Percentiles rank a stretch among this genome's conserved stretches.
Evolutionary conservation across 2,888 invertebrate species (phyloP).

Genomic region (Leucophenga montana): DNA sequence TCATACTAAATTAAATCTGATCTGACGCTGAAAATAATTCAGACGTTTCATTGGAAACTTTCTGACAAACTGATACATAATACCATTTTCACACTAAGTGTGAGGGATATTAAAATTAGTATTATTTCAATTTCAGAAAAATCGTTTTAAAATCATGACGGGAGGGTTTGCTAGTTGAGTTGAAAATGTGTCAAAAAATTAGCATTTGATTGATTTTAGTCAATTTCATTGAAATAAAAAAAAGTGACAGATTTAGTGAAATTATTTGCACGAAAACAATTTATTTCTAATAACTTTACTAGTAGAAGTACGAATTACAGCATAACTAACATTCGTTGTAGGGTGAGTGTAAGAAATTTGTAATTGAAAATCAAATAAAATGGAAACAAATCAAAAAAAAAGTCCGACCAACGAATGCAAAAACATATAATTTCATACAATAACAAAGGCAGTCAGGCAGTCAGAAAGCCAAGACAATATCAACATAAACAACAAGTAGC

Average conservation of each 20-base stretch:
- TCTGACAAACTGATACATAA: too few relatives aligned
- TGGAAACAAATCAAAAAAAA: conserved; percentile 16
- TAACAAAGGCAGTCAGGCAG: conserved; percentile 7
- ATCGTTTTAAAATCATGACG: too few relatives aligned
- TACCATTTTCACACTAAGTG: too few relatives aligned
- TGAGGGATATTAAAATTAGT: too few relatives aligned
- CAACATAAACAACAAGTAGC: conserved; percentile 2
- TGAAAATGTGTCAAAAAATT: neutral
- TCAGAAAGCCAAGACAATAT: conserved; percentile 13
- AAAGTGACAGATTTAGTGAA: neutral
- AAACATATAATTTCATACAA: conserved; percentile 25
- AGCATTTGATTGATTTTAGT: neutral
- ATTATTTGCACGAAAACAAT: conserved; percentile 5
- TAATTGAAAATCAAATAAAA: neutral
- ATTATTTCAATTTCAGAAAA: too few relatives aligned
- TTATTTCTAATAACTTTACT: too few relatives aligned
- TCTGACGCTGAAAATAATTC: too few relatives aligned
- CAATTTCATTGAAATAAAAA: neutral
- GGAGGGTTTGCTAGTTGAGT: too few relatives aligned
- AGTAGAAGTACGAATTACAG: neutral
- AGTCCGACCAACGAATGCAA: conserved; percentile 5
- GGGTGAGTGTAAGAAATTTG: neutral
- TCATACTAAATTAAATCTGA: too few relatives aligned
- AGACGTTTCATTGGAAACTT: too few relatives aligned
- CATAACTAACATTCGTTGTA: neutral